Conservation (phyloP, 1,140 invertebrate genomes). For the Apis cerana region DNA sequence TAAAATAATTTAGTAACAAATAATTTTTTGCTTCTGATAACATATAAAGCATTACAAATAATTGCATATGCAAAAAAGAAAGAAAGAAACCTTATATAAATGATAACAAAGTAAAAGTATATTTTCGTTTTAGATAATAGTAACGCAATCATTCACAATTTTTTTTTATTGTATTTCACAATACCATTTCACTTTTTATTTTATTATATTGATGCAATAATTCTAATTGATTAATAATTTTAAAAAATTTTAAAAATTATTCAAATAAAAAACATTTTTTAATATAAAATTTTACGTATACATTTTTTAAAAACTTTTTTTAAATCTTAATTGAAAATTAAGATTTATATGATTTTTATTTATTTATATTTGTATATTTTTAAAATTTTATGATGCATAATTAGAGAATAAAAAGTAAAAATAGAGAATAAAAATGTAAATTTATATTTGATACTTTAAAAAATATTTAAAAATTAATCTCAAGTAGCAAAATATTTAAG, state of each 20-base stretch:
- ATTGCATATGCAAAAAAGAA: neutral
- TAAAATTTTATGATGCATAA: neutral
- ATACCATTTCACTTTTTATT: neutral
- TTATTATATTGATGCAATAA: conserved; percentile 17
- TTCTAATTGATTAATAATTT: neutral
- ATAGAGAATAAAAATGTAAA: neutral
- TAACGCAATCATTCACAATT: conserved; percentile 4
- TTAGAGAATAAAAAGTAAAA: neutral
- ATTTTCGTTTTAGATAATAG: conserved; percentile 31
- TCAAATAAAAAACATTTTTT: neutral
- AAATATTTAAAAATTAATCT: neutral
- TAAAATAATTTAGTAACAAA: neutral
- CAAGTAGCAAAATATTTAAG: conserved; percentile 13
- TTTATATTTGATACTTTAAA: neutral
- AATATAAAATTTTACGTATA: neutral
- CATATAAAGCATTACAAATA: neutral
- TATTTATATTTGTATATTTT: neutral
- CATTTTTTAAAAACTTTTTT: neutral
- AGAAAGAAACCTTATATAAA: neutral
- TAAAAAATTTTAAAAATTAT: neutral
- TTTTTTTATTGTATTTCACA: conserved; percentile 1
- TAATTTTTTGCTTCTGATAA: neutral
- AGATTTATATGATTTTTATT: neutral
- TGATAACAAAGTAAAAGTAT: conserved; percentile 28
- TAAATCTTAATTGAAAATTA: too few relatives aligned